Evolutionary conservation across 2,113 vertebrate genomes (phyloP).

Genomic region (Leucosticte australis): DNA sequence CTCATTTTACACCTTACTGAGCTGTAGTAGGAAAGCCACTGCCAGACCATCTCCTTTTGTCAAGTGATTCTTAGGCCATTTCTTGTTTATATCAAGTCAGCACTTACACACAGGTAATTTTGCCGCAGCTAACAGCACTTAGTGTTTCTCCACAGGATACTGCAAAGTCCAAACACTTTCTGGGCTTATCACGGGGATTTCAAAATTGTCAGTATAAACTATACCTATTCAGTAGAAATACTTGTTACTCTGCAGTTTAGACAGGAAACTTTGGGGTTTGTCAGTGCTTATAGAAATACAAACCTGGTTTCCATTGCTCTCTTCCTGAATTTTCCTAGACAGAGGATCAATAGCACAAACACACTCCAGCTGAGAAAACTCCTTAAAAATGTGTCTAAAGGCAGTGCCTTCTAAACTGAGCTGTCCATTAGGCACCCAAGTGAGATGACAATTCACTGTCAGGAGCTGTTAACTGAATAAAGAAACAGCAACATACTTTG

Average conservation of each 20-base stretch:
- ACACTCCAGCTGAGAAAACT: background rate
- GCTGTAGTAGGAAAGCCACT: background rate
- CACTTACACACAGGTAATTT: slow-evolving; percentile 51
- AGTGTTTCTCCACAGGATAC: slow-evolving; percentile 30
- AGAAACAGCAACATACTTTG: background rate
- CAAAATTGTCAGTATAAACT: slow-evolving; percentile 34
- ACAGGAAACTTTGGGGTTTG: background rate
- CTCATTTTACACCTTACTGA: slow-evolving; percentile 20
- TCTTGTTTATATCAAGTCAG: slow-evolving; percentile 53
- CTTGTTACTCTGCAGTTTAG: background rate
- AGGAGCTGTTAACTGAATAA: background rate
- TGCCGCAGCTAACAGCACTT: background rate
- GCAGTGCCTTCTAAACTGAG: background rate
- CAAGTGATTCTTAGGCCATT: slow-evolving; percentile 8
- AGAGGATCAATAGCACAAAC: background rate
- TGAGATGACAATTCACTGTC: slow-evolving; percentile 4
- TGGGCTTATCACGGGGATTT: slow-evolving; percentile 15
- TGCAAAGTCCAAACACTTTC: slow-evolving; percentile 6
- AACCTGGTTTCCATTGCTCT: background rate
- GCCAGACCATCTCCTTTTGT: slow-evolving; percentile 14
- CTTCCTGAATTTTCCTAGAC: background rate
- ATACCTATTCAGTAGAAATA: background rate
- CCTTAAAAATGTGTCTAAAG: slow-evolving; percentile 6
- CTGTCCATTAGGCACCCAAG: background rate
- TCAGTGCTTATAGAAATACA: background rate